Percentiles rank a stretch among this genome's conserved stretches.
Evolutionary conservation across 2,113 vertebrate species (phyloP).

Genomic region (Pteropus alecto): DNA sequence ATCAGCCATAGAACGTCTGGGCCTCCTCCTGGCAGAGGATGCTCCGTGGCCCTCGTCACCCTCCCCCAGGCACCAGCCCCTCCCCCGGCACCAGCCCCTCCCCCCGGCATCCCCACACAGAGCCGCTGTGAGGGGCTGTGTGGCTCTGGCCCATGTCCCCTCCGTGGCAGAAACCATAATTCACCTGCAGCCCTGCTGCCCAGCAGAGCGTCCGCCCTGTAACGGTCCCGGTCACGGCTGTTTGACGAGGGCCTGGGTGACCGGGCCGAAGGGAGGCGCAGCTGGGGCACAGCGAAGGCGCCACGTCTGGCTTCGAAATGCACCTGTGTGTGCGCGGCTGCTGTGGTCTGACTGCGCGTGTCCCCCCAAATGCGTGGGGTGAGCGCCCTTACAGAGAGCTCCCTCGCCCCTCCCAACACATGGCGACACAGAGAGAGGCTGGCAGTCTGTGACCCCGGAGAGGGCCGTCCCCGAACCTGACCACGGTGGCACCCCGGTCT

Average conservation of each 20-base stretch:
- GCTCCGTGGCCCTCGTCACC: rapidly evolving
- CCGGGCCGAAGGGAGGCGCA: too few species aligned
- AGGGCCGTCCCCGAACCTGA: too few species aligned
- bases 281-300: rapidly evolving
- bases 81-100: rapidly evolving
- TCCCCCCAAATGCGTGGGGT: not conserved
- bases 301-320: not conserved
- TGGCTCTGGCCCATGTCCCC: rapidly evolving
- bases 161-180: not conserved
- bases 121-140: rapidly evolving
- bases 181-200: not conserved
- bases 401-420: rapidly evolving
- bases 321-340: not conserved
- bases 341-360: not conserved
- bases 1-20: rapidly evolving
- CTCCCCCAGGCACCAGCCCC: rapidly evolving
- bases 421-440: rapidly evolving
- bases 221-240: not conserved
- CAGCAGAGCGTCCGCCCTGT: rapidly evolving
- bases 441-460: rapidly evolving
- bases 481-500: rapidly evolving
- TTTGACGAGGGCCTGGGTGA: not conserved
- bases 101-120: rapidly evolving
- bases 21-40: not conserved
- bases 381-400: not conserved